Conservation (phyloP, 2,113 vertebrate species). For the Rhabdomys dilectus region DNA sequence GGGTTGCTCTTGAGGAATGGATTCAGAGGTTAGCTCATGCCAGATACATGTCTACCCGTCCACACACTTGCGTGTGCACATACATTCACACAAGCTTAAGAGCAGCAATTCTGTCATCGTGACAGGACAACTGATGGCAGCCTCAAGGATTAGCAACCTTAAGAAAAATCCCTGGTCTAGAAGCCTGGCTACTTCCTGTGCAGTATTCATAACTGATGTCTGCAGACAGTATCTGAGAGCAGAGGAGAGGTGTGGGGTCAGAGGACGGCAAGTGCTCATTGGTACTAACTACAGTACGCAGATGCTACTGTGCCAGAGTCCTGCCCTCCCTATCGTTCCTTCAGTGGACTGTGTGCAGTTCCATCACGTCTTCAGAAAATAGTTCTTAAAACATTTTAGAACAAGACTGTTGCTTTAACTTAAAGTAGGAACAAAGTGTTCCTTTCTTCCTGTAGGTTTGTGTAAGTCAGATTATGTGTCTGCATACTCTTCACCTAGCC, state of each 20-base stretch:
- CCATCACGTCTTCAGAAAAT: neutral
- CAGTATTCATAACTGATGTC: neutral
- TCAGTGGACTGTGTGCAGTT: neutral
- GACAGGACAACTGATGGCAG: neutral
- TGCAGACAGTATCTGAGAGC: neutral
- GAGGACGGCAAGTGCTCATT: neutral
- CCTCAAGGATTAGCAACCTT: neutral
- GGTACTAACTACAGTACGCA: neutral
- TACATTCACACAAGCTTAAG: neutral
- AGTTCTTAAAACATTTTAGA: slow-evolving; percentile 22
- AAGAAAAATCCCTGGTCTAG: neutral
- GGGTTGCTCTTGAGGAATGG: neutral
- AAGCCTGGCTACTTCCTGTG: neutral
- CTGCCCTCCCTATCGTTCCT: neutral
- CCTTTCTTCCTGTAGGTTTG: slow-evolving; percentile 83
- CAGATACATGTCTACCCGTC: neutral
- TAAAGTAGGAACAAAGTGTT: slow-evolving; percentile 59
- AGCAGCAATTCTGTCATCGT: neutral
- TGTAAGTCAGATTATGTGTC: slow-evolving; percentile 85
- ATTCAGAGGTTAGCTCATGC: neutral
- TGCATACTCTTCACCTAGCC: slow-evolving; percentile 82
- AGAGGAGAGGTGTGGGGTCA: neutral
- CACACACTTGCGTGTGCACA: neutral
- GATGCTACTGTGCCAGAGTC: neutral
- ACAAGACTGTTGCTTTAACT: slow-evolving; percentile 13